Conservation (phyloP, 2,113 vertebrate genomes). For the Corydoras maculifer region DNA sequence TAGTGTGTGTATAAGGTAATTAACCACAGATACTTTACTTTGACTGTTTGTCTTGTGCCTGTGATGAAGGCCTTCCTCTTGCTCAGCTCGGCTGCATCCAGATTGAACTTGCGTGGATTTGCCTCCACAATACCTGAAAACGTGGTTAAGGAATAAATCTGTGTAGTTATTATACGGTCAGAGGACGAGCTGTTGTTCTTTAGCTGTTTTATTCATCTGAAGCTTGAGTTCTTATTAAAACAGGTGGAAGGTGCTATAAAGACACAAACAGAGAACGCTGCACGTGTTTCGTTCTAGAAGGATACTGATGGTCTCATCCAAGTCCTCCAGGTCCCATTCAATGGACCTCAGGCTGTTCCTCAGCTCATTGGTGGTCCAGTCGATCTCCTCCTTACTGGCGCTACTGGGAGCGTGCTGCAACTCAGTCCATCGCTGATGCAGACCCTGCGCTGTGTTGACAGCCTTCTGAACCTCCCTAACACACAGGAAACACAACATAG, state of each 20-base stretch:
- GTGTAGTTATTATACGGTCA: background rate
- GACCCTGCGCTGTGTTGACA: slow-evolving; percentile 86
- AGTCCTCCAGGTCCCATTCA: slow-evolving; percentile 96
- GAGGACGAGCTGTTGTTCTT: too few species aligned
- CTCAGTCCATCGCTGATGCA: slow-evolving; percentile 91
- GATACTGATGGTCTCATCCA: slow-evolving; percentile 99
- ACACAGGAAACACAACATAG: background rate
- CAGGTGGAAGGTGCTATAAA: too few species aligned
- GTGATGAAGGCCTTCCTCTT: slow-evolving; percentile 93
- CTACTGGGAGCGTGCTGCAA: slow-evolving; percentile 77
- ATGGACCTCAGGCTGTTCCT: slow-evolving; percentile 95
- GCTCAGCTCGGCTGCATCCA: slow-evolving; percentile 78
- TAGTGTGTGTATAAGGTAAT: too few species aligned
- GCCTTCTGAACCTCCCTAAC: slow-evolving; percentile 94
- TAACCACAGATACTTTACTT: slow-evolving; percentile 64
- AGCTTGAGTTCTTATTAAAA: too few species aligned
- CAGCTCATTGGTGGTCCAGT: slow-evolving; percentile 98
- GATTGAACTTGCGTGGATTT: slow-evolving; percentile 95
- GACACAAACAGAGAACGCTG: too few species aligned
- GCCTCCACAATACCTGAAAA: slow-evolving; percentile 87
- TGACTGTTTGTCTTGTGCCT: slow-evolving; percentile 80
- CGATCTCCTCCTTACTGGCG: slow-evolving; percentile 86
- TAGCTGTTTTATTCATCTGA: too few species aligned
- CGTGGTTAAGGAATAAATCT: slow-evolving; percentile 46
- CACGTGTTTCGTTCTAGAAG: slow-evolving; percentile 47